A percentile compares a stretch with the other conserved stretches of the same genome.
Evolutionary conservation across 2,797 vertebrate genomes (phyloP).

Genomic region (Hydrolagus colliei): DNA sequence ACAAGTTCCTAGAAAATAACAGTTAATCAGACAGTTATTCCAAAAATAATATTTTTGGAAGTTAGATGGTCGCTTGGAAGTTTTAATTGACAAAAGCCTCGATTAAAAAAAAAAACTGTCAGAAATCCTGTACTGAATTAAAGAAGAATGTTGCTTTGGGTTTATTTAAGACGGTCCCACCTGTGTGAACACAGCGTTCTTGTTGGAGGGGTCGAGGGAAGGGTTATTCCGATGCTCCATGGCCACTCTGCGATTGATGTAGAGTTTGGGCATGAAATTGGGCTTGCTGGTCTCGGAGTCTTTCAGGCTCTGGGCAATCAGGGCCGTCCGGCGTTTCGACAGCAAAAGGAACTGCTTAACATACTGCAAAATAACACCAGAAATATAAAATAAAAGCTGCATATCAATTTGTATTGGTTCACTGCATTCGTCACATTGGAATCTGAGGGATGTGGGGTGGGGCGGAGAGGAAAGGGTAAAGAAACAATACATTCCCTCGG

Average conservation of each 20-base stretch:
- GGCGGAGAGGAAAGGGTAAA: no score
- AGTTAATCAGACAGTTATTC: no score
- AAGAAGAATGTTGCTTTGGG: background rate
- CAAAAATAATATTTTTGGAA: no score
- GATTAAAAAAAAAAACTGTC: background rate
- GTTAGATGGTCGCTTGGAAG: no score
- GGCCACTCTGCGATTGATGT: slow-evolving; percentile 91
- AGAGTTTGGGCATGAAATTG: slow-evolving; percentile 90
- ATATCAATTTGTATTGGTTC: background rate
- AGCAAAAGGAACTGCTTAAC: slow-evolving; percentile 93
- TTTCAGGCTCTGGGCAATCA: slow-evolving; percentile 90
- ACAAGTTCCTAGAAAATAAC: no score
- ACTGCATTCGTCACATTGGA: no score
- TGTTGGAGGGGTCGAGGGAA: slow-evolving; percentile 76
- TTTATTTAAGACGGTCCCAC: slow-evolving; percentile 46
- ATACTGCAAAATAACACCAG: slow-evolving; percentile 53
- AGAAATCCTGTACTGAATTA: background rate
- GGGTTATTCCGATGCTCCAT: slow-evolving; percentile 96
- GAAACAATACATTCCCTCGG: no score
- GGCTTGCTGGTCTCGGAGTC: slow-evolving; percentile 94
- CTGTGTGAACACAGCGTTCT: slow-evolving; percentile 89
- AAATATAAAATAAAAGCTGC: background rate
- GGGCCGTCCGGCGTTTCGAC: slow-evolving; percentile 81
- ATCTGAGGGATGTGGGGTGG: no score
- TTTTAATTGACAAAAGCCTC: no score